phyloP scores from a whole-genome alignment of 1,140 invertebrate species.

The Drosophila dunni region DNA sequence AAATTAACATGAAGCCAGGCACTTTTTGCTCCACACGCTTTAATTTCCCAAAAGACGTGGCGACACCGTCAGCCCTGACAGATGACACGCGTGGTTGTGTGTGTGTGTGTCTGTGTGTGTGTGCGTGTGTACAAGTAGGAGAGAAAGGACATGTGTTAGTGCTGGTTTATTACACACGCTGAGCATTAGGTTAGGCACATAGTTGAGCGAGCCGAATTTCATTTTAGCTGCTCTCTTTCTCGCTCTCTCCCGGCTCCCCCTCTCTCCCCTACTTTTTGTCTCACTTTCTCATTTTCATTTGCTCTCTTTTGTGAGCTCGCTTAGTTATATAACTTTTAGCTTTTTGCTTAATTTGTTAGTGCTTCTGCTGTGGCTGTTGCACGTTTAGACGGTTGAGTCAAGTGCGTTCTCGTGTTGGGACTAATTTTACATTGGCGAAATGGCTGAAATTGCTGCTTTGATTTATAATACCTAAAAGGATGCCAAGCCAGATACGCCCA shows the following conservation, averaged over 20 bases:
- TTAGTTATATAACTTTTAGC: constrained; percentile 56
- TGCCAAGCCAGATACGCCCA: constrained; percentile 4
- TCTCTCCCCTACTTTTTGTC: no score
- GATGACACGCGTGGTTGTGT: constrained; percentile 23
- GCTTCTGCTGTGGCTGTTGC: constrained; percentile 30
- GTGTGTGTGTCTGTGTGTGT: constrained; percentile 2
- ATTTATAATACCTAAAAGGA: constrained; percentile 64
- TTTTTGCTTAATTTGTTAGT: constrained; percentile 65
- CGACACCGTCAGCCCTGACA: constrained; percentile 40
- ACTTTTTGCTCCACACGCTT: constrained; percentile 77
- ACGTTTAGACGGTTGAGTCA: constrained; percentile 52
- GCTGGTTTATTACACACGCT: constrained; percentile 73
- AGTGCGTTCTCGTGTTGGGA: constrained; percentile 81
- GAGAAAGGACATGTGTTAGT: constrained; percentile 44
- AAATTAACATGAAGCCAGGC: constrained; percentile 81
- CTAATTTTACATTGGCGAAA: constrained; percentile 78
- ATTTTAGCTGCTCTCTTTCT: constrained; percentile 59
- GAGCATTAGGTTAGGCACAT: constrained; percentile 60
- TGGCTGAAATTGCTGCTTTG: constrained; percentile 66
- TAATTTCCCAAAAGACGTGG: constrained; percentile 77
- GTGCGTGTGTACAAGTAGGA: constrained; percentile 6
- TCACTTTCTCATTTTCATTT: no score
- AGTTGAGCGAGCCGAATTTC: constrained; percentile 60
- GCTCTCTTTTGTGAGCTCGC: neutral
- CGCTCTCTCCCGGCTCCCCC: constrained; percentile 39